A percentile compares a stretch with the other conserved stretches of the same genome.
phyloP scores from a whole-genome alignment of 2,113 vertebrate genomes.

The Poecilia latipinna region DNA sequence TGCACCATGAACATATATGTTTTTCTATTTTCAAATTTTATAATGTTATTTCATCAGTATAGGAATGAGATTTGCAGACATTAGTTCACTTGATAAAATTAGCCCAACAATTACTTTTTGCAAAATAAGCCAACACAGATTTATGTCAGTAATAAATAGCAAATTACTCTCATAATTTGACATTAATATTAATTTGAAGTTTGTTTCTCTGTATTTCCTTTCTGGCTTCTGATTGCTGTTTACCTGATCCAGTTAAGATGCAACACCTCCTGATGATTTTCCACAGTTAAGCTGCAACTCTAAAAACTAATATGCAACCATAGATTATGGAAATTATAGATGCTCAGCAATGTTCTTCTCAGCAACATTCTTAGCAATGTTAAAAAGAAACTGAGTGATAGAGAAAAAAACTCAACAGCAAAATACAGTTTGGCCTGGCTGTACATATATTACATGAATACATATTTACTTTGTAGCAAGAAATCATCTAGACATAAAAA shows the following conservation, averaged over 20 bases:
- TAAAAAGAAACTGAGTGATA: neutral
- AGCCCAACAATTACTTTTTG: neutral
- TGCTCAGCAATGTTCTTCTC: too few species aligned
- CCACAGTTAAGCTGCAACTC: too few species aligned
- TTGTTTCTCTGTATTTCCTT: neutral
- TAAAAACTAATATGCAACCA: too few species aligned
- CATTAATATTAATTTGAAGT: too few species aligned
- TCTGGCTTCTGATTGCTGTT: neutral
- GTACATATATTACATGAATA: neutral
- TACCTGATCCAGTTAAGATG: too few species aligned
- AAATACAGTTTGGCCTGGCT: neutral
- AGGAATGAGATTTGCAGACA: neutral
- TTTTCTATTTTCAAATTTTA: slow-evolving; percentile 22
- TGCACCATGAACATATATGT: slow-evolving; percentile 11
- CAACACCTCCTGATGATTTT: too few species aligned
- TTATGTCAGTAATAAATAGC: neutral
- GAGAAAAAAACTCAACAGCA: neutral
- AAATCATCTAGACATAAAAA: too few species aligned
- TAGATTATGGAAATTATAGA: too few species aligned
- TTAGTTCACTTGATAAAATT: neutral
- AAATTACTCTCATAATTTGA: neutral
- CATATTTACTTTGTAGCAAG: neutral
- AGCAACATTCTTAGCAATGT: too few species aligned
- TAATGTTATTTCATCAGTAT: neutral
- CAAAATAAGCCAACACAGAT: neutral